Base-by-base conservation (phyloP, 2,797 vertebrate genomes). In the Masticophis lateralis region DNA sequence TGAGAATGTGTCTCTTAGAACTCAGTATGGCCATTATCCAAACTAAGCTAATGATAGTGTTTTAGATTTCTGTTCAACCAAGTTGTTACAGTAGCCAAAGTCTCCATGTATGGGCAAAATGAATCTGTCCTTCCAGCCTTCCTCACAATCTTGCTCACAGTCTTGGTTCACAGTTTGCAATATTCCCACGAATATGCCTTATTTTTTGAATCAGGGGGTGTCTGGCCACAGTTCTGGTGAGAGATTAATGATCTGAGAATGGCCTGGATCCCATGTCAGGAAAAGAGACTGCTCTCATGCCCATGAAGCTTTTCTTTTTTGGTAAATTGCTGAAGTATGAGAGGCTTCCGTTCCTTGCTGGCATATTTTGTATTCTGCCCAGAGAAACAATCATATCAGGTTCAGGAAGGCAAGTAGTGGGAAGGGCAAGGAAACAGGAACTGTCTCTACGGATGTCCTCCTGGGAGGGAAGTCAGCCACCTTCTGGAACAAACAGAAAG, bases 331-430 rank as follows among this genome's bases (percentile, higher is more conserved):
- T 96, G 91, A 97, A 95, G 96, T 95, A 96, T 98, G 97, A 98
- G 97, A 95, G 93, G 97, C 90, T 98, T 98, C 98, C 97, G 96
- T 97, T 98, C 94, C 95, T 97, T 95, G 95, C 93, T 98, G 97
- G 98, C 97, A 98, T 97, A 97, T 98, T 95, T 95, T 95, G 93
- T 87, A 59, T 95, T 94, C 94, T 97, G 96, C 97, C 97, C 98
- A 95, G 88, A 96, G 96, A 98, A 98, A 98, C 98, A 98, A 98
- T 98, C 96, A 0, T 98, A 98, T 98, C 98, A 96, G 95, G 91
- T 91, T 97, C 98, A 98, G 98, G 98, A 98, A 98, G 95, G 95
- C 97, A 94, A 97, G 95, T 93, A 93, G 93, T 96, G 97, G 97
- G 95, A 96, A 97, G 93, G 95, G 97, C 97, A 96, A 97, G 97